Conservation (phyloP, 2,797 vertebrate species). For the Arctocebus calabarensis region DNA sequence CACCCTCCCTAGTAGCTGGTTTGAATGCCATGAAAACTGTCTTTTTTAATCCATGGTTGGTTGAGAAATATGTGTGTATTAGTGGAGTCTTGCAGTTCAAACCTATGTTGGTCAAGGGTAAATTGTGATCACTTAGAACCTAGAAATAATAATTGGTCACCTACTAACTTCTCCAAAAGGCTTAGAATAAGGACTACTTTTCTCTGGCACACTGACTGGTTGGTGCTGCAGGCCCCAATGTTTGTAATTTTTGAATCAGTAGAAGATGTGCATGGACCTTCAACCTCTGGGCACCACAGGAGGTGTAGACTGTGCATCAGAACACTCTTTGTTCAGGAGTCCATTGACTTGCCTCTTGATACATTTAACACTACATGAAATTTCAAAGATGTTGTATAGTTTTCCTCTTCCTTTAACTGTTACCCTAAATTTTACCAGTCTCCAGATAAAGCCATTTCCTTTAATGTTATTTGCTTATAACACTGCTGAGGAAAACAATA, state of each 20-base stretch:
- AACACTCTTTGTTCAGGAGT: not conserved
- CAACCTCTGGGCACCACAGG: not conserved
- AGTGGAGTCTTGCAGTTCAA: not conserved
- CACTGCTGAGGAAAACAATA: not conserved
- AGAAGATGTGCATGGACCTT: not conserved
- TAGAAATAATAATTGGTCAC: not conserved
- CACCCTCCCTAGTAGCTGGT: not conserved
- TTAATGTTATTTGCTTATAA: not conserved
- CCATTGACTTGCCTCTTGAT: not conserved
- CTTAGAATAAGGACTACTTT: not conserved
- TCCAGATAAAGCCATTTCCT: not conserved
- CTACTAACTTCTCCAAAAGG: not conserved
- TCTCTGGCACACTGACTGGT: not conserved
- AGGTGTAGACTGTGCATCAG: not conserved
- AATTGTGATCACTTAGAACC: not conserved
- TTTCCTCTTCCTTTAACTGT: not conserved
- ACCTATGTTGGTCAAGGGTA: not conserved
- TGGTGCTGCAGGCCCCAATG: not conserved
- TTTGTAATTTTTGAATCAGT: not conserved
- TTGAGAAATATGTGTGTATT: not conserved
- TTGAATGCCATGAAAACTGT: not conserved
- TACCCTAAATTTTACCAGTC: not conserved
- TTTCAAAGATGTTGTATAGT: not conserved
- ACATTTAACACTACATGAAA: not conserved
- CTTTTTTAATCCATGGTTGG: not conserved